Evolutionary conservation across 2,888 invertebrate species (phyloP).

Genomic region (Therioaphis trifolii): DNA sequence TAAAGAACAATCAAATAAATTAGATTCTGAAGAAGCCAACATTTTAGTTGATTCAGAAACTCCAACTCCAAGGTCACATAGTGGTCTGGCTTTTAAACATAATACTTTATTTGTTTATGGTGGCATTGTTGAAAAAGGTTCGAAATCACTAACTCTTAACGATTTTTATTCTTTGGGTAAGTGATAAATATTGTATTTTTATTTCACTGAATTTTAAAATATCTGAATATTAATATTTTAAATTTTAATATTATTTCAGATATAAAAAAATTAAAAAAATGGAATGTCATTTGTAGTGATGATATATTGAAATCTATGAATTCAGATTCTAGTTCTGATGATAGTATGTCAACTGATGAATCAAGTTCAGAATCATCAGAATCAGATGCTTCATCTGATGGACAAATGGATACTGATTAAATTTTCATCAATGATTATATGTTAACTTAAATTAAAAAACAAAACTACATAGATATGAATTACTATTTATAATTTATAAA

Average conservation of each 20-base stretch:
- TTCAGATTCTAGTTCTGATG: slow-evolving; percentile 69
- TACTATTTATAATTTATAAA: too few species aligned
- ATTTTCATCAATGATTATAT: not conserved
- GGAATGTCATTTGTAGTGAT: slow-evolving; percentile 82
- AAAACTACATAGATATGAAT: too few species aligned
- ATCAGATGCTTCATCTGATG: slow-evolving; percentile 61
- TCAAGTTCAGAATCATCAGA: slow-evolving; percentile 68
- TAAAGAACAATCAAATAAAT: slow-evolving; percentile 43
- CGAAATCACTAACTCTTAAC: slow-evolving; percentile 81
- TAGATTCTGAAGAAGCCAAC: slow-evolving; percentile 2
- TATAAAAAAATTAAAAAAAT: slow-evolving; percentile 84
- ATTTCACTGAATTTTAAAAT: not conserved
- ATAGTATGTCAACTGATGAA: slow-evolving; percentile 69
- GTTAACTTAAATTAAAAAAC: not conserved
- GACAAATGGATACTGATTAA: slow-evolving; percentile 63
- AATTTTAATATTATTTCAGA: slow-evolving; percentile 72
- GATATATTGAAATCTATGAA: slow-evolving; percentile 67
- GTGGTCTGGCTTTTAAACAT: slow-evolving; percentile 81
- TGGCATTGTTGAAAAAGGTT: slow-evolving; percentile 85
- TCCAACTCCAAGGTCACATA: slow-evolving; percentile 83
- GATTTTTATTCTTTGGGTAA: slow-evolving; percentile 82
- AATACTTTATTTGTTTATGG: slow-evolving; percentile 85
- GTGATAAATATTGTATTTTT: slow-evolving; percentile 61
- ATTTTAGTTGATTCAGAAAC: slow-evolving; percentile 67
- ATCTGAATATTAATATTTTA: not conserved